phyloP scores from a whole-genome alignment of 2,888 invertebrate species.

The Melikaiella ostensackeni region DNA sequence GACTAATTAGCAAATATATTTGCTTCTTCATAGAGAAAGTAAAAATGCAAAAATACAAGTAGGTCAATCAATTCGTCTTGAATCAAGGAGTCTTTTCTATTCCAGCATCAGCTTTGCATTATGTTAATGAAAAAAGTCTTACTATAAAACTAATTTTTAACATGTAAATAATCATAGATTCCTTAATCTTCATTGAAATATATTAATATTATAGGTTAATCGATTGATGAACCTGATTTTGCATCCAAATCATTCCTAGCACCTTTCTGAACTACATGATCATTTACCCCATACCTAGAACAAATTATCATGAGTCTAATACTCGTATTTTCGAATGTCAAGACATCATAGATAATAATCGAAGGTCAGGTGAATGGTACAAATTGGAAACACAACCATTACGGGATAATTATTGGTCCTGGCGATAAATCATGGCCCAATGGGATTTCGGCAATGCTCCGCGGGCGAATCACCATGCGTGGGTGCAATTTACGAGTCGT shows the following conservation, averaged over 20 bases:
- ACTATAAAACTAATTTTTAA: too few relatives aligned
- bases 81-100: too few relatives aligned
- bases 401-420: slow-evolving; percentile 62
- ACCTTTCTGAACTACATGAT: not conserved
- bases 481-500: slow-evolving; percentile 65
- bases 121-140: too few relatives aligned
- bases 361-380: slow-evolving; percentile 36
- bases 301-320: not conserved
- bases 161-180: too few relatives aligned
- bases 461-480: slow-evolving; percentile 52
- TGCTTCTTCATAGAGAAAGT: too few relatives aligned
- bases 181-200: too few relatives aligned
- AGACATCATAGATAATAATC: slow-evolving; percentile 9
- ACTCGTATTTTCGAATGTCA: not conserved
- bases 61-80: too few relatives aligned
- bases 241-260: not conserved
- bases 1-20: too few relatives aligned
- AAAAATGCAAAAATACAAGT: too few relatives aligned
- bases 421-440: slow-evolving; percentile 64
- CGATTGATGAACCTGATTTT: too few relatives aligned
- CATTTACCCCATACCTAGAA: not conserved
- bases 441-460: slow-evolving; percentile 37
- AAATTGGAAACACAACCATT: slow-evolving; percentile 57
- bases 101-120: too few relatives aligned
- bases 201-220: too few relatives aligned